phyloP scores from a whole-genome alignment of 2,888 invertebrate genomes.

The Patella ulyssiponensis region DNA sequence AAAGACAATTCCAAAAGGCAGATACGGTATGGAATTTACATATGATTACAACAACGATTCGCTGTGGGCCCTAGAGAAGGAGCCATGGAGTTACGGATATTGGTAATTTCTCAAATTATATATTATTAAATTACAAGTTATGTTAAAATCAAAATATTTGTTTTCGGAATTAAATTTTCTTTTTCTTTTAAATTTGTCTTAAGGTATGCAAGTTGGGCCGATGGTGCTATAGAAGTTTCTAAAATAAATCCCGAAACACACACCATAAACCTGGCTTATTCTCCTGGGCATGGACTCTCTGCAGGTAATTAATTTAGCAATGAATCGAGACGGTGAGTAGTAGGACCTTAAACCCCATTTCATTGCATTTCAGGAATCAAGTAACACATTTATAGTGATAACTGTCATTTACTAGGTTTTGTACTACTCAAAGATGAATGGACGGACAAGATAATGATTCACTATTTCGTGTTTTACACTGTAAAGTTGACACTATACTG shows the following conservation, averaged over 20 bases:
- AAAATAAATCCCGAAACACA: constrained; percentile 33
- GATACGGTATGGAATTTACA: constrained; percentile 39
- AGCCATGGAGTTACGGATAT: constrained; percentile 51
- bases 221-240: constrained; percentile 37
- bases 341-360: too few relatives aligned
- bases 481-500: too few relatives aligned
- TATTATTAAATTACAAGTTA: too few relatives aligned
- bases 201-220: constrained; percentile 53
- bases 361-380: too few relatives aligned
- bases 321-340: too few relatives aligned
- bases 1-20: constrained; percentile 40
- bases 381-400: neutral
- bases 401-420: constrained; percentile 13
- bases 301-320: constrained; percentile 25
- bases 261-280: constrained; percentile 36
- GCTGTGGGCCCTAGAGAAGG: constrained; percentile 42
- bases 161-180: too few relatives aligned
- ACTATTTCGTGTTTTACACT: too few relatives aligned
- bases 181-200: neutral
- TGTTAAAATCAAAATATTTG: too few relatives aligned
- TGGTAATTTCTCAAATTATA: constrained; percentile 36
- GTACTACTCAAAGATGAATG: too few relatives aligned
- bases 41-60: constrained; percentile 40
- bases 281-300: constrained; percentile 37
- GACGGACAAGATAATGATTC: too few relatives aligned